These are phyloP conservation scores for Cydia splendana DNA, from an alignment of 1,140 invertebrate species.

Conservation along the genomic window DNA sequence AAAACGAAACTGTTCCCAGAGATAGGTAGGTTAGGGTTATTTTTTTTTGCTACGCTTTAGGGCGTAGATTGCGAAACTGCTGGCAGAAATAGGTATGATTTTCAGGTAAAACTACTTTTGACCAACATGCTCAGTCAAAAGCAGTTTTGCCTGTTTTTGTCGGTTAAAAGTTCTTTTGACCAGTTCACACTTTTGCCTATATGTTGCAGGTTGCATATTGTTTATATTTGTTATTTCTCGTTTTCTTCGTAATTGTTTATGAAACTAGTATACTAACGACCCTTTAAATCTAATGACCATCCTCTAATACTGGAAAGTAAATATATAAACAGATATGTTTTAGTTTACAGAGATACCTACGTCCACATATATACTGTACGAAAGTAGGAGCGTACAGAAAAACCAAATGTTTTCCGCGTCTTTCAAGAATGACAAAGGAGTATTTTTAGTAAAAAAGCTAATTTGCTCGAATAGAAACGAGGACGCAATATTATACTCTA, in stretches of 20 bases:
- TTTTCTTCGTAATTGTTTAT: too few species aligned
- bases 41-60: too few species aligned
- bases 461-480: constrained; percentile 36
- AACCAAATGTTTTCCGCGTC: not conserved
- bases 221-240: not conserved
- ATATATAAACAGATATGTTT: constrained; percentile 31
- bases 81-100: too few species aligned
- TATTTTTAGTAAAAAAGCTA: constrained; percentile 25
- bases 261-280: not conserved
- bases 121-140: too few species aligned
- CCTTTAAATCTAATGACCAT: not conserved
- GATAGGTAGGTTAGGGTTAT: too few species aligned
- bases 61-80: too few species aligned
- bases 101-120: too few species aligned
- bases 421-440: not conserved
- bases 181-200: too few species aligned
- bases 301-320: constrained; percentile 19
- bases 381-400: constrained; percentile 10
- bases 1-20: too few species aligned
- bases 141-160: too few species aligned
- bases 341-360: constrained; percentile 19
- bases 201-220: too few species aligned
- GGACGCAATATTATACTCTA: constrained; percentile 43
- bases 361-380: not conserved
- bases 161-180: too few species aligned